Evolutionary conservation across 2,113 vertebrate species (phyloP).

Genomic region (Oostethus manadensis): DNA sequence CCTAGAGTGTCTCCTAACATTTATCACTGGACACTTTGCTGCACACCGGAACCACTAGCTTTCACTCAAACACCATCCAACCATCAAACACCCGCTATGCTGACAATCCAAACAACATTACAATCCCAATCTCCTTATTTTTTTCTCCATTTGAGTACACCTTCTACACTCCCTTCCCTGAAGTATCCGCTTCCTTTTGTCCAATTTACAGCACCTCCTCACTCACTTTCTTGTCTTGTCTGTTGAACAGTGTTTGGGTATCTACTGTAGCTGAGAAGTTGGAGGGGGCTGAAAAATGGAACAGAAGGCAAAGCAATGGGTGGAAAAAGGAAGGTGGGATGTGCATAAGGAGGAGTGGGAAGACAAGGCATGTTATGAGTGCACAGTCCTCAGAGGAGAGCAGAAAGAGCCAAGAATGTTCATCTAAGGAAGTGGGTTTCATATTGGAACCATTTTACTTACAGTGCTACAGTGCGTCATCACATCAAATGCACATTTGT

Average conservation of each 20-base stretch:
- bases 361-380: constrained; percentile 26
- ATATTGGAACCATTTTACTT: constrained; percentile 61
- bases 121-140: constrained; percentile 44
- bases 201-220: constrained; percentile 20
- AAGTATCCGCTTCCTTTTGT: constrained; percentile 29
- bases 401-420: constrained; percentile 52
- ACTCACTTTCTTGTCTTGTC: constrained; percentile 22
- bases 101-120: constrained; percentile 70
- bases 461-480: constrained; percentile 39
- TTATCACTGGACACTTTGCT: constrained; percentile 71
- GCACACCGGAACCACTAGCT: constrained; percentile 65
- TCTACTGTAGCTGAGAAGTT: constrained; percentile 45
- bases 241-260: constrained; percentile 61
- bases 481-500: constrained; percentile 16
- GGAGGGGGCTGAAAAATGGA: constrained; percentile 45
- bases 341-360: constrained; percentile 32
- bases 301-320: constrained; percentile 32
- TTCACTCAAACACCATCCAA: constrained; percentile 66
- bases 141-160: not conserved
- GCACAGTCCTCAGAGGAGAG: constrained; percentile 49
- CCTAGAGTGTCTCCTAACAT: constrained; percentile 75
- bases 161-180: constrained; percentile 22
- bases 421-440: constrained; percentile 43
- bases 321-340: constrained; percentile 33
- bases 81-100: constrained; percentile 56